A percentile compares a stretch with the other conserved stretches of the same genome.
These are phyloP conservation scores for Pygmarrhopalites habei DNA, from an alignment of 1,140 invertebrate genomes.

Conservation along the genomic window DNA sequence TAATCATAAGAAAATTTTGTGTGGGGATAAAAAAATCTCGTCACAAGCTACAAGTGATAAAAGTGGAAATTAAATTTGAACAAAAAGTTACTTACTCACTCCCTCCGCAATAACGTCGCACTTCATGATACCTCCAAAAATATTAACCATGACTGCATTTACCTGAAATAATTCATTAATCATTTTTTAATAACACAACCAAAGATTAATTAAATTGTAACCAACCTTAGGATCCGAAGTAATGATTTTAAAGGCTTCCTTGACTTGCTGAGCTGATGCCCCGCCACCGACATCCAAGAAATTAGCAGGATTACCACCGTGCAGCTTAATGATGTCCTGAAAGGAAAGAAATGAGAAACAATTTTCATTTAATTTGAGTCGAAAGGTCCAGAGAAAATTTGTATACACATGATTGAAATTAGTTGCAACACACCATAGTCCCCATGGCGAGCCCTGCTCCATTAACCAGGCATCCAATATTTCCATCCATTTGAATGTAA, in stretches of 20 bases:
- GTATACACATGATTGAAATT: no score
- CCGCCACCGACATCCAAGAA: constrained; percentile 74
- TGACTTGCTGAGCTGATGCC: constrained; percentile 67
- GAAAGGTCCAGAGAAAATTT: no score
- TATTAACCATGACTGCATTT: constrained; percentile 57
- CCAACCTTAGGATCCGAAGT: constrained; percentile 60
- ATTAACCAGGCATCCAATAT: constrained; percentile 87
- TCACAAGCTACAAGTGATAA: no score
- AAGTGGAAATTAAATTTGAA: no score
- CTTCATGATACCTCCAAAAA: constrained; percentile 79
- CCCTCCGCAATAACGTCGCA: constrained; percentile 94
- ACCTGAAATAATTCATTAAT: no score
- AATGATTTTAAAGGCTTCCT: constrained; percentile 63
- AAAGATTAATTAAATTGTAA: no score
- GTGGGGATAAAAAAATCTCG: no score
- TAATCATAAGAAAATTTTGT: constrained; percentile 46
- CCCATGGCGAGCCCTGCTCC: constrained; percentile 73
- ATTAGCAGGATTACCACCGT: constrained; percentile 68
- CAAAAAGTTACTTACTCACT: no score
- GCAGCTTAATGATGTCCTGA: constrained; percentile 68
- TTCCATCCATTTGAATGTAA: constrained; percentile 96
- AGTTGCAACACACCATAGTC: no score
- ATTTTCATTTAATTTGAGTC: no score
- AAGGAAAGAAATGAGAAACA: no score
- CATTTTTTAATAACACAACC: no score